Base-by-base conservation (phyloP, 37 sponge, comb jelly and placozoan species). In the Crambe crambe region DNA sequence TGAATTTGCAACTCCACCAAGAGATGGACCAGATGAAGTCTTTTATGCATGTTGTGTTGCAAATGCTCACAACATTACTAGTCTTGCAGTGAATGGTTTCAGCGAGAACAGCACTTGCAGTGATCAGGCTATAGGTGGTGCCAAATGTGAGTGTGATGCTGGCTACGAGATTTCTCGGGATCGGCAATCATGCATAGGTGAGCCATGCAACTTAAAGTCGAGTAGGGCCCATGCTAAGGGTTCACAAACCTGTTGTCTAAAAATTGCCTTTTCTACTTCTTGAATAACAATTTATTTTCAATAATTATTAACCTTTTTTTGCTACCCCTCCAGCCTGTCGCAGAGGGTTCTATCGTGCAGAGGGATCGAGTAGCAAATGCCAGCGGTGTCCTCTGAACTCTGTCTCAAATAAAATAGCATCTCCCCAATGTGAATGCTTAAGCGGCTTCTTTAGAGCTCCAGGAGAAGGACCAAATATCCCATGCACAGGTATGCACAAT, bases 401-500 rank as follows among this genome's bases (percentile, higher is more conserved):
- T 20, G 20, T 68, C 38, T 5, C 6, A 36, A 34, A 27, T 35
- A 6, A 8, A 10, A 4, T 12, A 34, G 37, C 35, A 35, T 4
- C 68, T 35, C 20, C 37, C 6, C 4, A 18, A 35, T 68, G 68
- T 35, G 4, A 17, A 12, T 68, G 68, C 32, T 37, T 36, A 5
- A 9, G 32, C 8, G 68, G 68, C 6, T 68, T 34, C 68, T 68
- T 27, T 27, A 68, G 68, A 68, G 39, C 5, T 36, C 68, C 68
- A 34, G 3, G 9, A 37, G 68, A 68, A 29, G 37, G 37, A 4
- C 35, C 37, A 27, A 37, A 29, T 4, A 9, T 36, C 6, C 37
- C 37, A 34, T 68, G 68, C 21, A 68, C 68, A 68, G 37, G 68
- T 68, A 68, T 3, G 39, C 2, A 68, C 2, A 68, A 37, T 68